Base-by-base conservation (phyloP, 2,113 vertebrate species). In the Diphyllodes magnificus region DNA sequence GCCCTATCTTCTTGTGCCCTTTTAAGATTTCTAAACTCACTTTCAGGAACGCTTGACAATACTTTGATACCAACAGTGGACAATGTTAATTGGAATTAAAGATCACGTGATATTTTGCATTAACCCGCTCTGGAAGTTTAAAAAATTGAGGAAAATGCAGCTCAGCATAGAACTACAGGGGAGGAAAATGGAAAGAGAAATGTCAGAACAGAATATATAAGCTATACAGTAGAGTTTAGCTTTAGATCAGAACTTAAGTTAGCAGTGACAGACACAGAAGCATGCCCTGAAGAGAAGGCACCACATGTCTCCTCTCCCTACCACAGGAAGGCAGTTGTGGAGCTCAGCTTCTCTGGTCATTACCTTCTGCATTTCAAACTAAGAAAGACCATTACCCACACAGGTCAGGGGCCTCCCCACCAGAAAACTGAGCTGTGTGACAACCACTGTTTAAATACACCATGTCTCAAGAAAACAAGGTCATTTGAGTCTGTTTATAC, bases 151-250 rank as follows among this genome's bases (percentile, higher is more conserved):
- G 31, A 10, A 87, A 72, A 59, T 4, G 11, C n/a, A 92, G 40
- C 25, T 86, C 60, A 66, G n/a, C 17, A 35, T 0, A 51, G 45
- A 71, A 49, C 21, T 42, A 6, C 0, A 0, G 16, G 14, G 15
- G 24, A 1, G 1, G 3, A 4, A 7, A 4, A 12, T 47, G 13
- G 37, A 39, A 14, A 39, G 13, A 42, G 11, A 13, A 25, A 78
- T 8, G 22, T 42, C 89, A 70, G 6, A 85, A 51, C 13, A 91
- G 42, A 85, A 57, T 8, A 24, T 17, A 15, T 8, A 21, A 87
- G 45, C 19, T 50, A 50, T 13, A 49, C 3, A 86, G 13, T 1
- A 65, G 13, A 65, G 13, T 13, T 50, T n/a, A 30, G 6, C 15
- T 66, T 92, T 47, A 79, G 54, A 73, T 42, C 37, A 49, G 33